Evolutionary conservation across 2,113 vertebrate species (phyloP).

Genomic region (Melanocharis versteri): DNA sequence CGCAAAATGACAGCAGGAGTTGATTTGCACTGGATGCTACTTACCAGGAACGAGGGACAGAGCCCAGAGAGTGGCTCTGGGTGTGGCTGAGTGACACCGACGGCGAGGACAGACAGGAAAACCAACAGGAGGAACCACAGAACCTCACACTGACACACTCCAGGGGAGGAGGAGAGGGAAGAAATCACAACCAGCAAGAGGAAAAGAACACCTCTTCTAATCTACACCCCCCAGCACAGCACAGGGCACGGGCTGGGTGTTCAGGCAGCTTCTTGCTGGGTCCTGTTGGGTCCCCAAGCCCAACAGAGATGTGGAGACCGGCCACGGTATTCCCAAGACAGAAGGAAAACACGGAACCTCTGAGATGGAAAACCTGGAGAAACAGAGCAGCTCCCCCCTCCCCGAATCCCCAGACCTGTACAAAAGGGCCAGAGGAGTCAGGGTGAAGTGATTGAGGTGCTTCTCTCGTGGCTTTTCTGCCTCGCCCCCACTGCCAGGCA

Average conservation of each 20-base stretch:
- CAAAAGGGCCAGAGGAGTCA: conserved; percentile 41
- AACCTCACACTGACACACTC: conserved; percentile 13
- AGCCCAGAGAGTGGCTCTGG: neutral
- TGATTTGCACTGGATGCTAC: neutral
- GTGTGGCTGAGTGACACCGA: neutral
- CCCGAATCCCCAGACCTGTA: neutral
- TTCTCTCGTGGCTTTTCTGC: neutral
- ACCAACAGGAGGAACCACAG: neutral
- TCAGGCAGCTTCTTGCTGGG: conserved; percentile 31
- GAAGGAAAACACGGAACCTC: neutral
- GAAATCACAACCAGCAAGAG: conserved; percentile 29
- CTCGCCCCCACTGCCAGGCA: neutral
- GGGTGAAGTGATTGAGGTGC: neutral
- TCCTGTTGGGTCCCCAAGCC: neutral
- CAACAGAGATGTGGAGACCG: neutral
- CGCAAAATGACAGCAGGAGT: neutral
- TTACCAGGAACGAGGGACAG: neutral
- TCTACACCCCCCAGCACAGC: neutral
- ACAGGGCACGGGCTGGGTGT: neutral
- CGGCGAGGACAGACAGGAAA: neutral
- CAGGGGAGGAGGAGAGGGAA: neutral
- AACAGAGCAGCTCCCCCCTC: neutral
- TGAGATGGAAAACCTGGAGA: conserved; percentile 17
- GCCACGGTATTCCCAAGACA: neutral
- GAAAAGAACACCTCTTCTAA: neutral